These are phyloP conservation scores for Andricus quercusramuli DNA, from an alignment of 2,888 invertebrate species.

Conservation along the genomic window DNA sequence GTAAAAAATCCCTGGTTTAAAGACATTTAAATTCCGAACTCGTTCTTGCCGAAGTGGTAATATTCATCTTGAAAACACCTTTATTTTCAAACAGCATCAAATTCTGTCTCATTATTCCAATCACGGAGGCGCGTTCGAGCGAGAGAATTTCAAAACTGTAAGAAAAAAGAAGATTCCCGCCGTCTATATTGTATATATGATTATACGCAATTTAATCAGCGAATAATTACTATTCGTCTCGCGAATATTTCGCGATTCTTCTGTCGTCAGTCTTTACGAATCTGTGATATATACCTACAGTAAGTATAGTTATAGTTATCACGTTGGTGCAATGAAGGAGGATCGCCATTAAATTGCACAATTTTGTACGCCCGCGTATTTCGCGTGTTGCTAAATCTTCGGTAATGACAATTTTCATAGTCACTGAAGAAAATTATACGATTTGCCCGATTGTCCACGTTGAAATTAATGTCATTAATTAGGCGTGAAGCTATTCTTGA, in stretches of 20 bases:
- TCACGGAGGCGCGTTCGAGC: neutral
- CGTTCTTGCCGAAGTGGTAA: neutral
- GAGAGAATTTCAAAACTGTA: neutral
- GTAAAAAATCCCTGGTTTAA: neutral
- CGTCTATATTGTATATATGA: neutral
- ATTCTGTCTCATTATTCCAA: neutral
- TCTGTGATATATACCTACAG: neutral
- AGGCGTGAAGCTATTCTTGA: neutral
- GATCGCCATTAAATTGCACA: conserved; percentile 21
- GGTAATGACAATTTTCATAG: conserved; percentile 32
- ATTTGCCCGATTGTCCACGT: conserved; percentile 15
- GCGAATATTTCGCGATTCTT: neutral
- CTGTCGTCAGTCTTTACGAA: neutral
- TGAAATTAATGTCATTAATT: neutral
- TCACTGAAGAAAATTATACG: conserved; percentile 10
- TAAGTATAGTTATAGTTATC: neutral
- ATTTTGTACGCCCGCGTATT: conserved; percentile 7
- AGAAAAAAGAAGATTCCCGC: neutral
- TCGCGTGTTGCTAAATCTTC: conserved; percentile 21
- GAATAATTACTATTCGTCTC: neutral
- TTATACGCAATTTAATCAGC: conserved; percentile 4
- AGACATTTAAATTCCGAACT: neutral
- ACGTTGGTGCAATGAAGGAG: conserved; percentile 32
- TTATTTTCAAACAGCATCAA: neutral
- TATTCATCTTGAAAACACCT: neutral